Percentiles rank a stretch among this genome's conserved stretches.
Conservation (phyloP, 2,888 invertebrate genomes). For the Euclidia mi region DNA sequence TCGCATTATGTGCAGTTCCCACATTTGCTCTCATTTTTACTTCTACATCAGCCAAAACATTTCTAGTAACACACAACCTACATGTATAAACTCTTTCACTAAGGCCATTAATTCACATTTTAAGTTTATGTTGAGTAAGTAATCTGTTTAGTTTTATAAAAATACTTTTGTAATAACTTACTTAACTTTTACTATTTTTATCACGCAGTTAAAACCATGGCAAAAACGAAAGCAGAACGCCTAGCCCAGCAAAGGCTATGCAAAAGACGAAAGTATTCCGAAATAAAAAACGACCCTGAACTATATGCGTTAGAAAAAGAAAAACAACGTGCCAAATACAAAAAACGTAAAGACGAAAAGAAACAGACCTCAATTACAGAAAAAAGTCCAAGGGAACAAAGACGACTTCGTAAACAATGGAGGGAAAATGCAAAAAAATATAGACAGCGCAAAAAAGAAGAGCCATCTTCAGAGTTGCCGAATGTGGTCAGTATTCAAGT, state of each 20-base stretch:
- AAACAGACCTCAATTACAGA: conserved; percentile 1
- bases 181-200: not conserved
- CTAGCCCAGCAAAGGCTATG: conserved; percentile 5
- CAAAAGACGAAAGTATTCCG: not conserved
- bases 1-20: not conserved
- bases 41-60: too few species aligned
- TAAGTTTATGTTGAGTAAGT: too few species aligned
- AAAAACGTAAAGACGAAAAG: conserved; percentile 5
- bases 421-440: conserved; percentile 15
- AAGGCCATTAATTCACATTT: too few species aligned
- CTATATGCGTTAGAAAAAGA: conserved; percentile 1
- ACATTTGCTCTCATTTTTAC: too few species aligned
- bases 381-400: conserved; percentile 8
- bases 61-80: too few species aligned
- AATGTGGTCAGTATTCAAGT: conserved; percentile 2
- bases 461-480: not conserved
- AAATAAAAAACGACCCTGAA: conserved; percentile 2
- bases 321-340: conserved; percentile 3
- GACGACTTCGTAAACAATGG: conserved; percentile 6
- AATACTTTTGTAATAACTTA: too few species aligned
- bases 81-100: too few species aligned
- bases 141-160: too few species aligned
- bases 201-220: not conserved
- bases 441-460: not conserved
- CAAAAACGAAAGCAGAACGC: conserved; percentile 1